phyloP scores from a whole-genome alignment of 2,888 invertebrate species.

The Mythimna ferrago region DNA sequence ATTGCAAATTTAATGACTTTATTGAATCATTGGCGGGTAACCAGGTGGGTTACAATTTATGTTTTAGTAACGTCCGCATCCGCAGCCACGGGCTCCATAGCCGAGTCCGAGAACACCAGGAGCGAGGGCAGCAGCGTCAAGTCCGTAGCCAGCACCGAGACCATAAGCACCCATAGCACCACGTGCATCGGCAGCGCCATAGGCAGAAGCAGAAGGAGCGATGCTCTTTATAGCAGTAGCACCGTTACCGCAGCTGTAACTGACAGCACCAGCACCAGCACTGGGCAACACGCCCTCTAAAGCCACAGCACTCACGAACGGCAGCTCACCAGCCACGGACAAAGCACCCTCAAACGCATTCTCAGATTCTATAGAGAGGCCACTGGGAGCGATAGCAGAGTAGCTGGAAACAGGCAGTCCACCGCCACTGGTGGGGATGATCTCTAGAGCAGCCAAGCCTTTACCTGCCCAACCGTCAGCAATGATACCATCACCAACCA shows the following conservation, averaged over 20 bases:
- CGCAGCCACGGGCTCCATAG: conserved; percentile 25
- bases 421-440: conserved; percentile 54
- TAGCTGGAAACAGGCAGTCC: conserved; percentile 46
- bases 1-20: too few relatives aligned
- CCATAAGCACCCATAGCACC: conserved; percentile 16
- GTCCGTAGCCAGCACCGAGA: conserved; percentile 4
- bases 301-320: conserved; percentile 47
- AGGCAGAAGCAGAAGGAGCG: conserved; percentile 23
- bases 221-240: conserved; percentile 39
- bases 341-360: conserved; percentile 53
- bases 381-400: conserved; percentile 47
- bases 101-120: conserved; percentile 10
- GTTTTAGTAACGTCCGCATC: conserved; percentile 1
- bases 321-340: conserved; percentile 46
- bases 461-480: conserved; percentile 13
- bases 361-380: conserved; percentile 53
- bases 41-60: too few relatives aligned
- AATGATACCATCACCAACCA: conserved; percentile 3
- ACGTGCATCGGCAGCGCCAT: conserved; percentile 16
- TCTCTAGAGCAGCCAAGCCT: conserved; percentile 23
- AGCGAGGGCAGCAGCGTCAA: conserved; percentile 10
- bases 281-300: conserved; percentile 32
- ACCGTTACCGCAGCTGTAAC: conserved; percentile 46
- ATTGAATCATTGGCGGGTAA: too few relatives aligned
- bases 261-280: conserved; percentile 43